A percentile compares a stretch with the other conserved stretches of the same genome.
Evolutionary conservation across 2,888 invertebrate species (phyloP).

Genomic region (Andrena hattorfiana): DNA sequence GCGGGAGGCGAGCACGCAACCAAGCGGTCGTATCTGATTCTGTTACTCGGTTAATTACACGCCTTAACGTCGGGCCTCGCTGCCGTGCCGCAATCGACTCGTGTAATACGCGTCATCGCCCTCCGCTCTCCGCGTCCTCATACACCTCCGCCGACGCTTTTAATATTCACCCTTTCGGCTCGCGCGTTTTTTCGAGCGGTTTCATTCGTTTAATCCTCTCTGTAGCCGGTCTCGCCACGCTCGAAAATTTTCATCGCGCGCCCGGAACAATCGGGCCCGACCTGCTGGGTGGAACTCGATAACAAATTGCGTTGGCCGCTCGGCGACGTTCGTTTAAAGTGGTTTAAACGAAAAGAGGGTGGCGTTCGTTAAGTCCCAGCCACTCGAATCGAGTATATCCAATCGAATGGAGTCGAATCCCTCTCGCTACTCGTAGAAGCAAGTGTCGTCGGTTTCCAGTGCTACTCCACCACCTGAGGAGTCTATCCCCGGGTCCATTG

Average conservation of each 20-base stretch:
- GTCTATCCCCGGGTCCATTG: slow-evolving; percentile 39
- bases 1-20: slow-evolving; percentile 75
- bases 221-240: neutral
- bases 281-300: slow-evolving; percentile 27
- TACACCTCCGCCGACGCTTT: slow-evolving; percentile 59
- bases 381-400: neutral
- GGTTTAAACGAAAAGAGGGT: neutral
- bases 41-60: slow-evolving; percentile 84
- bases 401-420: neutral
- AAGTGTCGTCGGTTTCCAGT: slow-evolving; percentile 18
- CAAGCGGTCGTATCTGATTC: slow-evolving; percentile 82
- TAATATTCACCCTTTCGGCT: slow-evolving; percentile 70
- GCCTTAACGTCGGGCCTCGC: slow-evolving; percentile 78
- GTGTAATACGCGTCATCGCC: slow-evolving; percentile 80
- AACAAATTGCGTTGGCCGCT: neutral
- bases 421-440: neutral
- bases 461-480: slow-evolving; percentile 48
- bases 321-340: neutral
- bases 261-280: slow-evolving; percentile 27
- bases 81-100: slow-evolving; percentile 78
- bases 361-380: neutral
- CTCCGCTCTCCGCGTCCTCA: slow-evolving; percentile 69
- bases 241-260: slow-evolving; percentile 8
- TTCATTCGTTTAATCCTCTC: slow-evolving; percentile 58
- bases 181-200: slow-evolving; percentile 52